phyloP scores from a whole-genome alignment of 1,140 invertebrate genomes.

The Charaxes varanes region DNA sequence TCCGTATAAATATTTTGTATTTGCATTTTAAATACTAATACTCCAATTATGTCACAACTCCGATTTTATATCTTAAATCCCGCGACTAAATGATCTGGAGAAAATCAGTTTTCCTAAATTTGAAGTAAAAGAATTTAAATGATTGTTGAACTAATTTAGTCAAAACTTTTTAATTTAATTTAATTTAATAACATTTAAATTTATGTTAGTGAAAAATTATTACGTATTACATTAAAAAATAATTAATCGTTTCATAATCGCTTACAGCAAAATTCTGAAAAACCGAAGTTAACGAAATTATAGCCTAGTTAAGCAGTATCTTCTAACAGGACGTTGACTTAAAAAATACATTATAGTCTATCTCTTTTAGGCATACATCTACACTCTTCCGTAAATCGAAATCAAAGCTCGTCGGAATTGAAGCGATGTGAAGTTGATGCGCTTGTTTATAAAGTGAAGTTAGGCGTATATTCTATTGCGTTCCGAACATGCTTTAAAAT shows the following conservation, averaged over 20 bases:
- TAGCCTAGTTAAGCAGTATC: conserved; percentile 33
- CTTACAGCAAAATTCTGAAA: conserved; percentile 17
- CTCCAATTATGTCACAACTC: too few species aligned
- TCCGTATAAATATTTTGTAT: too few species aligned
- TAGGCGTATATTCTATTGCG: conserved; percentile 32
- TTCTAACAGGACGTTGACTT: conserved; percentile 66
- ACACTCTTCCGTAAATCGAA: conserved; percentile 71
- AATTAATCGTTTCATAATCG: conserved; percentile 10
- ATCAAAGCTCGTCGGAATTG: conserved; percentile 70
- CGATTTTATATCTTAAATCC: too few species aligned
- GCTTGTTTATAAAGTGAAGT: conserved; percentile 35
- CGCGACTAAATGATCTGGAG: too few species aligned
- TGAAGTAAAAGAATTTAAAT: too few species aligned
- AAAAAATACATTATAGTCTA: conserved; percentile 51
- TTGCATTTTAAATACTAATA: too few species aligned
- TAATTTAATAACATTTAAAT: too few species aligned
- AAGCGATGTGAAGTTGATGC: conserved; percentile 54
- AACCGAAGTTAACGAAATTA: conserved; percentile 21
- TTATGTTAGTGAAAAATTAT: conserved; percentile 1
- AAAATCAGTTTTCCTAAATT: too few species aligned
- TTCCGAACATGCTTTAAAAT: conserved; percentile 31
- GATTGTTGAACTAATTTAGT: too few species aligned
- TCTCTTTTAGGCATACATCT: conserved; percentile 47
- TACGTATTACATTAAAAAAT: conserved; percentile 5
- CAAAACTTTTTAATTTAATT: too few species aligned